These are phyloP conservation scores for Cinclus mexicanus DNA, from an alignment of 2,113 vertebrate species.

Conservation along the genomic window DNA sequence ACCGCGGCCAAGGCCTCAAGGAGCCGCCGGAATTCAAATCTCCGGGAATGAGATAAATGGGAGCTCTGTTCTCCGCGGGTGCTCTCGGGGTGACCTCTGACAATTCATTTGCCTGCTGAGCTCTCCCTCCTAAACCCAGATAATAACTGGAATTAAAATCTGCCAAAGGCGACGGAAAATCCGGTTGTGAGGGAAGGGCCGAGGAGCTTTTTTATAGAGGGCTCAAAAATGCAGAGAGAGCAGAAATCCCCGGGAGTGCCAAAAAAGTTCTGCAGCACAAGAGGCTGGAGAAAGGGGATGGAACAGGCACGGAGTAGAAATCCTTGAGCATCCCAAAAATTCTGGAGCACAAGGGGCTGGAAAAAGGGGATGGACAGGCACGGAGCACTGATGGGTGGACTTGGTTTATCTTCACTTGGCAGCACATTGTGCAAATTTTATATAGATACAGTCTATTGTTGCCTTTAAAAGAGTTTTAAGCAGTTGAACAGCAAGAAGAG, in stretches of 20 bases:
- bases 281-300: too few relatives aligned
- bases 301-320: rapidly evolving
- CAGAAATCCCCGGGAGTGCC: background rate
- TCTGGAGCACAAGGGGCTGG: too few relatives aligned
- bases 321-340: too few relatives aligned
- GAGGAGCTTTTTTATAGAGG: background rate
- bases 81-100: slow-evolving; percentile 26
- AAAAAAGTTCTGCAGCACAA: rapidly evolving
- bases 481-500: background rate
- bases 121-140: background rate
- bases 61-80: background rate
- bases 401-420: background rate
- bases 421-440: rapidly evolving
- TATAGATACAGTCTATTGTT: rapidly evolving
- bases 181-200: rapidly evolving
- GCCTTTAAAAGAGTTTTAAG: background rate
- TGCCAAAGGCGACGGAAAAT: slow-evolving; percentile 30
- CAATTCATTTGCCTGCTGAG: background rate
- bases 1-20: background rate
- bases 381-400: rapidly evolving
- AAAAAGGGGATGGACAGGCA: too few relatives aligned
- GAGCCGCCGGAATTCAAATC: background rate
- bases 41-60: background rate
- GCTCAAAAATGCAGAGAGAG: background rate
- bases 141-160: slow-evolving; percentile 39